Evolutionary conservation across 2,797 vertebrate genomes (phyloP).

Genomic region (Aratinga solstitialis): DNA sequence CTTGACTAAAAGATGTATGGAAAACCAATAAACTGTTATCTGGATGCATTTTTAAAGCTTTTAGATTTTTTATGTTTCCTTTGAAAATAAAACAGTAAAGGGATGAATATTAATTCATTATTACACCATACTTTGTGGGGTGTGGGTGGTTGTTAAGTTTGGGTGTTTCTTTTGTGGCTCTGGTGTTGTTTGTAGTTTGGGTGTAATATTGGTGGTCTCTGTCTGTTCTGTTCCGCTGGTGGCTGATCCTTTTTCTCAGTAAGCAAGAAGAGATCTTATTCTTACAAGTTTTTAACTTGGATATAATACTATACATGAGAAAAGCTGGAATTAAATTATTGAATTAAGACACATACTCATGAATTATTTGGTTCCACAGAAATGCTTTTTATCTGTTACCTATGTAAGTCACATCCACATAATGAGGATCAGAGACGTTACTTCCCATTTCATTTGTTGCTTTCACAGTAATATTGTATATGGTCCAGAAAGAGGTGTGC

Average conservation of each 20-base stretch:
- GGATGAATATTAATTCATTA: neutral
- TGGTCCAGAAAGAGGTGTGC: constrained; percentile 87
- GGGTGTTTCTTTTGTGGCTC: neutral
- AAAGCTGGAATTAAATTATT: neutral
- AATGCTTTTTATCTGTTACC: constrained; percentile 76
- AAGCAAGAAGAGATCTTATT: neutral
- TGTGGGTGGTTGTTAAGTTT: neutral
- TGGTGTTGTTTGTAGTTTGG: neutral
- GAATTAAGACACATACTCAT: neutral
- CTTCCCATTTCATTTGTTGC: constrained; percentile 87
- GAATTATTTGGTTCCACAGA: neutral
- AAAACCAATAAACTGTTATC: neutral
- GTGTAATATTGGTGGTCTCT: neutral
- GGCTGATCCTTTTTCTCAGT: neutral
- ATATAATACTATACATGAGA: neutral
- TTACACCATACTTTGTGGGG: neutral
- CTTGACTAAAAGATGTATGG: neutral
- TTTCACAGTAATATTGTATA: constrained; percentile 88
- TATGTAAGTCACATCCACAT: constrained; percentile 88
- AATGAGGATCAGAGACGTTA: constrained; percentile 81
- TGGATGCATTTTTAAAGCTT: constrained; percentile 2
- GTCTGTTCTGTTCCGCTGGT: neutral
- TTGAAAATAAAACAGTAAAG: neutral
- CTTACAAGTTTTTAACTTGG: neutral
- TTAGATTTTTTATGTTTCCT: neutral